These are phyloP conservation scores for Aleiodes leptofemur DNA, from an alignment of 2,888 invertebrate species.

Conservation along the genomic window DNA sequence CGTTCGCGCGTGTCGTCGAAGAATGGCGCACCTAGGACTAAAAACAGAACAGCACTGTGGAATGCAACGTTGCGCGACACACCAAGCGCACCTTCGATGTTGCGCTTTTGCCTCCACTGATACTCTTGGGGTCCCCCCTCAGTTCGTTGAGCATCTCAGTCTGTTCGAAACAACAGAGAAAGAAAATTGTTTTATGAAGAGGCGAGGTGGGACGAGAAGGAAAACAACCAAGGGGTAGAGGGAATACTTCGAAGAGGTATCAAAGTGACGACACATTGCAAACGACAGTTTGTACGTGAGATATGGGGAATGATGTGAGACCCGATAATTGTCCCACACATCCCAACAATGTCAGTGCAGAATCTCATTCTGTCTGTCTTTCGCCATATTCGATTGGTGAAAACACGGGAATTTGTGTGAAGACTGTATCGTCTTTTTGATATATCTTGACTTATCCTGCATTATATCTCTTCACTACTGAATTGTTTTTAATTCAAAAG, in stretches of 20 bases:
- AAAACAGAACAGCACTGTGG: slow-evolving; percentile 72
- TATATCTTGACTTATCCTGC: slow-evolving; percentile 3
- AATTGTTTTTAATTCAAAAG: no score
- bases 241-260: slow-evolving; percentile 3
- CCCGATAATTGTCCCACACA: slow-evolving; percentile 70
- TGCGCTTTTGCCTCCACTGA: slow-evolving; percentile 12
- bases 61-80: slow-evolving; percentile 70
- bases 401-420: background rate
- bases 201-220: slow-evolving; percentile 10
- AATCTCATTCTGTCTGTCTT: slow-evolving; percentile 61
- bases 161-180: background rate
- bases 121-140: background rate
- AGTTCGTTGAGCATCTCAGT: background rate
- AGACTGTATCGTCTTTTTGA: slow-evolving; percentile 8
- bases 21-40: slow-evolving; percentile 71
- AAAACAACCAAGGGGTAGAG: slow-evolving; percentile 4
- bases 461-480: no score
- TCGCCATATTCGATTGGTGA: slow-evolving; percentile 17
- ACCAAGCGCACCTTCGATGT: slow-evolving; percentile 53
- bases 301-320: slow-evolving; percentile 65
- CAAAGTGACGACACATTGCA: slow-evolving; percentile 42
- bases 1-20: slow-evolving; percentile 69
- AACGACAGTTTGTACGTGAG: slow-evolving; percentile 62
- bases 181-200: background rate
- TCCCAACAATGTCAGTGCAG: slow-evolving; percentile 66